These are phyloP conservation scores for Drosophila colorata DNA, from an alignment of 2,888 invertebrate species.

Conservation along the genomic window DNA sequence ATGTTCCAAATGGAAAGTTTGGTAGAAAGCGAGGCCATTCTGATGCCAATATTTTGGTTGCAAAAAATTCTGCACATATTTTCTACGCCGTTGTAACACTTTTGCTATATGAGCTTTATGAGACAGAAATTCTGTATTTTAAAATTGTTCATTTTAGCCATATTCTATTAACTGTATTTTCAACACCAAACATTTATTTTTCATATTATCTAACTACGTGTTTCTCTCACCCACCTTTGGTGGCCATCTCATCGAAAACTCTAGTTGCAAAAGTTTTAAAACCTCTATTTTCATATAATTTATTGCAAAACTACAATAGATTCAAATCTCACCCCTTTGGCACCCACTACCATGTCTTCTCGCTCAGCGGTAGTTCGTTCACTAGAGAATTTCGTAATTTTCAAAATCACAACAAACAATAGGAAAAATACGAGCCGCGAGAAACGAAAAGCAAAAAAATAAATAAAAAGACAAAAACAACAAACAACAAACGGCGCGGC, in stretches of 20 bases:
- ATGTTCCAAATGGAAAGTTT: too few relatives aligned
- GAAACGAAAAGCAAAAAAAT: conserved; percentile 21
- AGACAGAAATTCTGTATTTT: background rate
- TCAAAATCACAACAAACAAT: conserved; percentile 54
- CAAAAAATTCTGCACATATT: background rate
- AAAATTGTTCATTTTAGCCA: background rate
- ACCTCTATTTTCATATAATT: conserved; percentile 24
- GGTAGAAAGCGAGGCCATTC: too few relatives aligned
- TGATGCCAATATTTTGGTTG: background rate
- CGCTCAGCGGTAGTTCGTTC: conserved; percentile 23
- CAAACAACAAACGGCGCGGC: conserved; percentile 24
- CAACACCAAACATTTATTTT: background rate
- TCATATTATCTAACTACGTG: background rate
- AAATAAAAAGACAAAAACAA: conserved; percentile 15
- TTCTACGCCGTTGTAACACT: background rate
- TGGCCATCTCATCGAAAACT: conserved; percentile 2
- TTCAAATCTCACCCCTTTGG: conserved; percentile 5
- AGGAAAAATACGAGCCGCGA: conserved; percentile 48
- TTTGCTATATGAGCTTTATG: background rate
- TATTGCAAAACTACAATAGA: conserved; percentile 38
- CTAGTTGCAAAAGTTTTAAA: conserved; percentile 7
- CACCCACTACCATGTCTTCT: conserved; percentile 7
- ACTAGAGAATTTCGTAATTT: conserved; percentile 64
- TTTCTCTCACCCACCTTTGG: background rate
- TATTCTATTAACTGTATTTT: background rate